Evolutionary conservation across 2,797 vertebrate species (phyloP).

Genomic region (Sardinella longiceps): DNA sequence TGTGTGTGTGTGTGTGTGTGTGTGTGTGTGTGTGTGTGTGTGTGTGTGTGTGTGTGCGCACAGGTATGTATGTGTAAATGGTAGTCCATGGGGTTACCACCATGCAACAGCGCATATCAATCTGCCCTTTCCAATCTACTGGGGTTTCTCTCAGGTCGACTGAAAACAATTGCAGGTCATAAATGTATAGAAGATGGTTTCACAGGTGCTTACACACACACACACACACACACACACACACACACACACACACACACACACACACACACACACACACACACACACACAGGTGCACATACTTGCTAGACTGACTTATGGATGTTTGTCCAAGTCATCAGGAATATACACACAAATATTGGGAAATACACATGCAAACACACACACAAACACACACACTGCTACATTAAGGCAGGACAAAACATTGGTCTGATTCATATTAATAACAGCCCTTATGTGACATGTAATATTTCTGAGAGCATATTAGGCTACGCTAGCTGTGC

Average conservation of each 20-base stretch:
- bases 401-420: slow-evolving; percentile 20
- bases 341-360: too few relatives aligned
- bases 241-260: not conserved
- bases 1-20: not conserved
- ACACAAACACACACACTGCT: slow-evolving; percentile 8
- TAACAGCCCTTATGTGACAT: not conserved
- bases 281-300: not conserved
- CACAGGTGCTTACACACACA: not conserved
- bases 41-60: not conserved
- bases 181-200: slow-evolving; percentile 19
- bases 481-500: not conserved
- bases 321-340: too few relatives aligned
- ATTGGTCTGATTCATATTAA: not conserved
- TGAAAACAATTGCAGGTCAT: slow-evolving; percentile 58
- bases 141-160: slow-evolving; percentile 40
- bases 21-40: slow-evolving; percentile 24
- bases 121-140: slow-evolving; percentile 24
- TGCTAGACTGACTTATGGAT: too few relatives aligned
- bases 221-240: not conserved
- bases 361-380: too few relatives aligned
- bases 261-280: not conserved
- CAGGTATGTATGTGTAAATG: not conserved
- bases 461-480: not conserved
- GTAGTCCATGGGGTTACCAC: slow-evolving; percentile 8
- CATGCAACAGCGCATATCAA: slow-evolving; percentile 35